Base-by-base conservation (phyloP, 2,888 invertebrate genomes). In the Buathra laborator region DNA sequence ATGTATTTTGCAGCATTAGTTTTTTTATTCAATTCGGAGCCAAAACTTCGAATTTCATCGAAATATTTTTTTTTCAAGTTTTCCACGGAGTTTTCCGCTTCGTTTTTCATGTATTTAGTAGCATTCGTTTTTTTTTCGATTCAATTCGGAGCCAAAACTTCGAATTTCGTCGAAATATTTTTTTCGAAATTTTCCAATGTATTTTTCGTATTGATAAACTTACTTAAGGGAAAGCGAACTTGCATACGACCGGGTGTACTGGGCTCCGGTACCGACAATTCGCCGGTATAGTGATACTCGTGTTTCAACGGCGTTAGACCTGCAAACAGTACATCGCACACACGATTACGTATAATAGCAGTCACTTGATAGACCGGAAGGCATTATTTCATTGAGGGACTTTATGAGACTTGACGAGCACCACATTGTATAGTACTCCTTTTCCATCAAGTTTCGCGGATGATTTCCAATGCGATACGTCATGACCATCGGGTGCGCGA, bases 191-290 rank as follows among this genome's bases (percentile, higher is more conserved):
- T 56, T 64, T 67, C 53, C n/a, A 59, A 44, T 24, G 37, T n/a
- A 37, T 9, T 7, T 37, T 37, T 37, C 7, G 37, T 16, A 72
- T 56, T 32, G 48, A 24, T 44, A 74, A 86, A 95, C 97, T 96
- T 94, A 97, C 97, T 97, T 19, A 97, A 94, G 19, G 97, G 97
- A 92, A 97, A 98, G 88, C 95, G 95, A 48, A 97, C 97, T 88
- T 94, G 95, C 97, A 98, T 97, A 87, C 95, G 95, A 0, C 95
- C 97, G 0, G 97, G 96, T 3, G 96, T 95, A 1, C 95, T 95
- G 1, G 94, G 94, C 86, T 96, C 96, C 5, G 96, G 96, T 0
- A 96, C 95, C 24, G 95, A 95, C 72, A 98, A 93, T 67, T 95
- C 94, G 4, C 97, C 97, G 10, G 96, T 96, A 93, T 97, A 97